These are phyloP conservation scores for Nothobranchius furzeri DNA, from an alignment of 2,113 vertebrate genomes.

Conservation along the genomic window DNA sequence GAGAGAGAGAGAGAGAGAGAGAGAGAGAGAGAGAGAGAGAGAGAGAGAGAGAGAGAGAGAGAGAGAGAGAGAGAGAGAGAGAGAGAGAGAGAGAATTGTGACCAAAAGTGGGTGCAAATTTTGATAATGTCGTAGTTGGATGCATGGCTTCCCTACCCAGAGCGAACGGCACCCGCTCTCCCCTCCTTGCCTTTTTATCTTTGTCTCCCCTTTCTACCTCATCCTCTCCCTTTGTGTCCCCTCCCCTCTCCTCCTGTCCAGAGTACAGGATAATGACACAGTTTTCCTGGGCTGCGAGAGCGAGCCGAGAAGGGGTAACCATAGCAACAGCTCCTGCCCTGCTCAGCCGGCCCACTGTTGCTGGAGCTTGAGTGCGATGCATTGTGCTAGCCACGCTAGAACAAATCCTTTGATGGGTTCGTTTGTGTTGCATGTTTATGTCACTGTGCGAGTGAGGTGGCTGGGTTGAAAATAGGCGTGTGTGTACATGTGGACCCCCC, in stretches of 20 bases:
- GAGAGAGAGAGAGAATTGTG: not conserved
- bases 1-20: no score
- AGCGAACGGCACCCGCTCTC: constrained; percentile 35
- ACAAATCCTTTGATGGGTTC: constrained; percentile 56
- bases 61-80: not conserved
- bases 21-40: not conserved
- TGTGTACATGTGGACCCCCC: constrained; percentile 40
- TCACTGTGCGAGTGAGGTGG: not conserved
- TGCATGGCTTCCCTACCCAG: constrained; percentile 41
- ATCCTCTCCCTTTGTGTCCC: constrained; percentile 48
- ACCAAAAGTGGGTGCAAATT: constrained; percentile 62
- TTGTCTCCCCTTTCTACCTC: constrained; percentile 51
- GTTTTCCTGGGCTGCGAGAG: constrained; percentile 78
- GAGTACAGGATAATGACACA: constrained; percentile 83
- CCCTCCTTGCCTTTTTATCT: constrained; percentile 48
- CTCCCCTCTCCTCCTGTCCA: constrained; percentile 58
- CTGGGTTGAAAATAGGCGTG: constrained; percentile 33
- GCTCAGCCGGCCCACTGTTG: constrained; percentile 64
- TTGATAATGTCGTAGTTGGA: constrained; percentile 53
- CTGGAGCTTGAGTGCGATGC: constrained; percentile 57
- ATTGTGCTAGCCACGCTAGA: constrained; percentile 64
- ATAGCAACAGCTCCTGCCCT: constrained; percentile 84
- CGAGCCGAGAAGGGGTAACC: constrained; percentile 78
- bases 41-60: not conserved
- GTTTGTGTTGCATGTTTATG: constrained; percentile 11